phyloP scores from a whole-genome alignment of 2,797 vertebrate species.

The Silurus aristotelis region DNA sequence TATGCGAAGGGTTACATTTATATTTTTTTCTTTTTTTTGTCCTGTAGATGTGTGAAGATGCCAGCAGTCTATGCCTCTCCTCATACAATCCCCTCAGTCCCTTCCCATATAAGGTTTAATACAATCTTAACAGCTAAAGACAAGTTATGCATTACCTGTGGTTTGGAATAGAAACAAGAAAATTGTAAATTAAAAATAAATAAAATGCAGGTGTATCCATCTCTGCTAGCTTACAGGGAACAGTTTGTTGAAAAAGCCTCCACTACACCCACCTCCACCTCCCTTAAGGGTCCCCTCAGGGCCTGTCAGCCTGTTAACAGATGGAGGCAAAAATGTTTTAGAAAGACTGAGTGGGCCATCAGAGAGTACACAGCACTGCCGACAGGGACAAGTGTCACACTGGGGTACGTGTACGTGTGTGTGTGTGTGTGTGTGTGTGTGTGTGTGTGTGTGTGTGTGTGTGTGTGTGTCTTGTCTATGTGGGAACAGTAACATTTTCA shows the following conservation, averaged over 20 bases:
- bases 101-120: conserved; percentile 7
- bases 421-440: neutral
- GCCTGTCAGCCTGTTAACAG: conserved; percentile 55
- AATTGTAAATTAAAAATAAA: neutral
- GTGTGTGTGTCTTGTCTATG: too few relatives aligned
- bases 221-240: conserved; percentile 67
- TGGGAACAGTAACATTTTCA: too few relatives aligned
- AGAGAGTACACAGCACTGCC: conserved; percentile 55
- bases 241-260: conserved; percentile 71
- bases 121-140: neutral
- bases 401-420: conserved; percentile 50
- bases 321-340: conserved; percentile 49
- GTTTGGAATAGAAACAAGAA: too few relatives aligned
- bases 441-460: too few relatives aligned
- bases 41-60: neutral
- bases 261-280: conserved; percentile 40
- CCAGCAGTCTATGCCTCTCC: neutral
- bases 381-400: conserved; percentile 41
- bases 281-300: conserved; percentile 61
- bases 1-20: too few relatives aligned
- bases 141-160: neutral
- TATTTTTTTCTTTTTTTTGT: neutral
- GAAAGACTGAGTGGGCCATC: conserved; percentile 50
- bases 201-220: neutral
- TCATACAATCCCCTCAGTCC: neutral